Evolutionary conservation across 2,888 invertebrate species (phyloP).

Genomic region (Willowsia nigromaculata): DNA sequence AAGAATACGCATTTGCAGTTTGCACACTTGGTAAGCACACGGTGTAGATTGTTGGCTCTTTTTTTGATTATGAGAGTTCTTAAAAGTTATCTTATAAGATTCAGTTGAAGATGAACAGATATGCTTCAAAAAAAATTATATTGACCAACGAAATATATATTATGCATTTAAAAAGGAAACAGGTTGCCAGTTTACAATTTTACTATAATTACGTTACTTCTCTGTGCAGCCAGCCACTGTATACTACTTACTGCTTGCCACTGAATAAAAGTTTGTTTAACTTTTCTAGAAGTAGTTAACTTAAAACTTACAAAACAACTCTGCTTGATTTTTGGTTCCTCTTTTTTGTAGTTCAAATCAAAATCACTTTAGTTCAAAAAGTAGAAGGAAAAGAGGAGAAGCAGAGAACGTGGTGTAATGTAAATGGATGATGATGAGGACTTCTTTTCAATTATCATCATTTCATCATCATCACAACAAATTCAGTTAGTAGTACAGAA

Average conservation of each 20-base stretch:
- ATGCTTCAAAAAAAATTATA: background rate
- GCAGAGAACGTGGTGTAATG: background rate
- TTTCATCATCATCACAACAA: constrained; percentile 20
- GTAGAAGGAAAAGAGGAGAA: background rate
- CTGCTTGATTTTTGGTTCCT: constrained; percentile 10
- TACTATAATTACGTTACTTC: constrained; percentile 25
- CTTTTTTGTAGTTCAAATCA: constrained; percentile 40
- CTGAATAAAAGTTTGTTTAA: constrained; percentile 11
- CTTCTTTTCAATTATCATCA: constrained; percentile 60
- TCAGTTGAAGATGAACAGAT: background rate
- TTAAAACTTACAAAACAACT: constrained; percentile 57
- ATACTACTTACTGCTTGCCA: background rate
- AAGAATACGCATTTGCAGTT: background rate
- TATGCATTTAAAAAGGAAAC: constrained; percentile 51
- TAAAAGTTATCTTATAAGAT: background rate
- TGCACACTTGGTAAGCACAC: background rate
- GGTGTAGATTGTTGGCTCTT: background rate
- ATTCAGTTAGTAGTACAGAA: background rate
- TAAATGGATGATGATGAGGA: constrained; percentile 30
- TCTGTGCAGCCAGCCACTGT: background rate
- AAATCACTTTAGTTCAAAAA: constrained; percentile 36
- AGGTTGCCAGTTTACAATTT: constrained; percentile 52
- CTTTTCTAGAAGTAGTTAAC: constrained; percentile 18
- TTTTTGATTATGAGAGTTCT: background rate
- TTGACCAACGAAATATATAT: constrained; percentile 34